A percentile compares a stretch with the other conserved stretches of the same genome.
phyloP scores from a whole-genome alignment of 2,797 vertebrate genomes.

The Antennarius maculatus region DNA sequence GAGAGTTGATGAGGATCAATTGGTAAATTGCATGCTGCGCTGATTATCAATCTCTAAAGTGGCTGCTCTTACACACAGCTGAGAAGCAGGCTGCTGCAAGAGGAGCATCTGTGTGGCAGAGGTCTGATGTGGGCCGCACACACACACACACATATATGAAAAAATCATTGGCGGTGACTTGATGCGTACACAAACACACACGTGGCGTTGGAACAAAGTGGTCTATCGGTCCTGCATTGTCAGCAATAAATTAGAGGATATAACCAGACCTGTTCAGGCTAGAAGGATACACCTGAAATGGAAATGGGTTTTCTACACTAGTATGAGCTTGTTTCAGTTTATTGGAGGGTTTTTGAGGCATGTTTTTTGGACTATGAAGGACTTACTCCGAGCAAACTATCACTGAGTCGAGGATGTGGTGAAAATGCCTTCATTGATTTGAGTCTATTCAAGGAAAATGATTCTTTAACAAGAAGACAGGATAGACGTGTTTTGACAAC shows the following conservation, averaged over 20 bases:
- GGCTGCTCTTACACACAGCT: slow-evolving; percentile 40
- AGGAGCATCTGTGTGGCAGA: slow-evolving; percentile 9
- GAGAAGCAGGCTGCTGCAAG: slow-evolving; percentile 13
- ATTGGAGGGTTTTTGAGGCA: slow-evolving; percentile 28
- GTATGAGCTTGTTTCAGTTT: slow-evolving; percentile 44
- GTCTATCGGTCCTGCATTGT: slow-evolving; percentile 34
- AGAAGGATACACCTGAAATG: slow-evolving; percentile 51
- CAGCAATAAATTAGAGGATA: slow-evolving; percentile 51
- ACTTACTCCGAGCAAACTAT: no score
- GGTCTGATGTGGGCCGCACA: not conserved
- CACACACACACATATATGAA: not conserved
- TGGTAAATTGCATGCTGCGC: slow-evolving; percentile 72
- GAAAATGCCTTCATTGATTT: no score
- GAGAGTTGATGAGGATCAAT: slow-evolving; percentile 73
- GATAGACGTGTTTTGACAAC: no score
- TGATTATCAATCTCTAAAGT: slow-evolving; percentile 68
- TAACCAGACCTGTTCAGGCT: slow-evolving; percentile 32
- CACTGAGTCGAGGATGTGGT: no score
- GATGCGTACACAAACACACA: not conserved
- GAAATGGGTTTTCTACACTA: slow-evolving; percentile 41
- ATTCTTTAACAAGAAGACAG: no score
- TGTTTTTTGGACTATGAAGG: not conserved
- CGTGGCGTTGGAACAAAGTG: slow-evolving; percentile 26
- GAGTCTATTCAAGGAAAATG: no score
- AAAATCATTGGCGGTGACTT: slow-evolving; percentile 16